Percentiles rank a stretch among this genome's conserved stretches.
These are phyloP conservation scores for Hormaphis cornu DNA, from an alignment of 1,140 invertebrate genomes.

Conservation along the genomic window DNA sequence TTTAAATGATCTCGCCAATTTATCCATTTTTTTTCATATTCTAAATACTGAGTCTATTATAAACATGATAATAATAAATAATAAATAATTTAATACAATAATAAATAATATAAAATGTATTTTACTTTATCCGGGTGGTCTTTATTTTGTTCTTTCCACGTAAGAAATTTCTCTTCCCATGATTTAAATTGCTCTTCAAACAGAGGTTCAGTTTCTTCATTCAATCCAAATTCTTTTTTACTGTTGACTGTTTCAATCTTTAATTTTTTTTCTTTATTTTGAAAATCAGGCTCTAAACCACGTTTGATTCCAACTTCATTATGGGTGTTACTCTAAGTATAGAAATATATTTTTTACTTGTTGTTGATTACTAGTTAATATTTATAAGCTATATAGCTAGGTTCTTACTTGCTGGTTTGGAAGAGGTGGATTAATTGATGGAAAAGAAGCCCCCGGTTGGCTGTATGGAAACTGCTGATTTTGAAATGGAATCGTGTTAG, in stretches of 20 bases:
- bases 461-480: background rate
- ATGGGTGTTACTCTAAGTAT: constrained; percentile 31
- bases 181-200: constrained; percentile 73
- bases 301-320: constrained; percentile 13
- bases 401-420: background rate
- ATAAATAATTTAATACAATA: background rate
- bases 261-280: constrained; percentile 17
- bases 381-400: background rate
- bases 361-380: background rate
- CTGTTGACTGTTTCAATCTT: constrained; percentile 24
- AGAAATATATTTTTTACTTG: background rate
- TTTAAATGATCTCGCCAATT: constrained; percentile 64
- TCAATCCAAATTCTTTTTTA: constrained; percentile 44
- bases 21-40: constrained; percentile 75
- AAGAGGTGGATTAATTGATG: background rate
- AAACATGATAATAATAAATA: constrained; percentile 12
- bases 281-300: background rate
- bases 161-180: constrained; percentile 75
- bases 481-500: constrained; percentile 42
- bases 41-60: constrained; percentile 56
- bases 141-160: constrained; percentile 73
- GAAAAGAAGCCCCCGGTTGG: background rate
- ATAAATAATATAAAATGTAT: background rate
- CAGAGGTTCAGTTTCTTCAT: constrained; percentile 58
- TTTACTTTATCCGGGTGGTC: constrained; percentile 71